Evolutionary conservation across 2,113 vertebrate genomes (phyloP).

Genomic region (Alethe castanea): DNA sequence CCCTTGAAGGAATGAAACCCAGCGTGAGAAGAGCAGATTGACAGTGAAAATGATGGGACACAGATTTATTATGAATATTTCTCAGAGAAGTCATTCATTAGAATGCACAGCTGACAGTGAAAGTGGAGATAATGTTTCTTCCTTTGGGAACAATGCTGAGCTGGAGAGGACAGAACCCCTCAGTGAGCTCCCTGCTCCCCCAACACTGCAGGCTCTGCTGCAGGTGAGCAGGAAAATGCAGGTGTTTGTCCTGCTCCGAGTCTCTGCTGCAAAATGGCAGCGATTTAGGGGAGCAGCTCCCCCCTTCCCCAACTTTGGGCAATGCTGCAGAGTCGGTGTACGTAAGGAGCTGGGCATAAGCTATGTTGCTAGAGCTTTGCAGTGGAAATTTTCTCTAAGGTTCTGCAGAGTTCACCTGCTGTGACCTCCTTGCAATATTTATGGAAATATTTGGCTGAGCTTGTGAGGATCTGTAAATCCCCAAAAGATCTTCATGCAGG

Average conservation of each 20-base stretch:
- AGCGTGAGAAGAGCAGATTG: neutral
- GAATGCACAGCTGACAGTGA: neutral
- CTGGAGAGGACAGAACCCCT: neutral
- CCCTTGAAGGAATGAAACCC: neutral
- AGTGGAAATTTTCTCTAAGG: neutral
- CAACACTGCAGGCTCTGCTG: neutral
- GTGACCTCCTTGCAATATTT: neutral
- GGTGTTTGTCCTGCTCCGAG: neutral
- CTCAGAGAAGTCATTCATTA: neutral
- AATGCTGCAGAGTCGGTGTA: neutral
- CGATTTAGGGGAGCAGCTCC: neutral
- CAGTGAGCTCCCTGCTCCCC: neutral
- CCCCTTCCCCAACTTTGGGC: neutral
- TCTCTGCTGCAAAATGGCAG: neutral
- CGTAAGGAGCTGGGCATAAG: neutral
- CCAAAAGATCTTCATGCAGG: neutral
- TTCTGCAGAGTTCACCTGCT: constrained; percentile 5
- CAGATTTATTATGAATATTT: neutral
- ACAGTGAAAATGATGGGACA: neutral
- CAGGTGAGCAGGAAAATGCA: neutral
- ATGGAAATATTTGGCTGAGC: neutral
- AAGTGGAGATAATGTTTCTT: neutral
- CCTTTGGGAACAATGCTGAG: neutral
- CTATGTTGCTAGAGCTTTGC: neutral
- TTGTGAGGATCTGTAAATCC: neutral